Percentiles rank a stretch among this genome's conserved stretches.
These are phyloP conservation scores for Polypedilum pembai DNA, from an alignment of 1,140 invertebrate genomes.

Conservation along the genomic window DNA sequence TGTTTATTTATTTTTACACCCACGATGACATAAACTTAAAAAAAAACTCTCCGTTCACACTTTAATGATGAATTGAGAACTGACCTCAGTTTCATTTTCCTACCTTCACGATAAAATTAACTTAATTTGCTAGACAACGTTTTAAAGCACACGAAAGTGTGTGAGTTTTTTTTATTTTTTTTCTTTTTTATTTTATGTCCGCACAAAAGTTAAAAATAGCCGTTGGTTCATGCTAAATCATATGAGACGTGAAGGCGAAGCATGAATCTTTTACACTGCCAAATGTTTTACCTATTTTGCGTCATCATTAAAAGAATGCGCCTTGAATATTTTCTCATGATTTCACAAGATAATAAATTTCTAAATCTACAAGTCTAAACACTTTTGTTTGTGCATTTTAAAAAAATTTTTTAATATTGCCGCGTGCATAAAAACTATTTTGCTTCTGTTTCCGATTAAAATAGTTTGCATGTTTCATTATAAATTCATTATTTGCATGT, in stretches of 20 bases:
- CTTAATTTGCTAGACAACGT: neutral
- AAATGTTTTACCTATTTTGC: neutral
- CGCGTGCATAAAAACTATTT: neutral
- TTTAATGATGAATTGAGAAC: neutral
- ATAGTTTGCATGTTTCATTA: too few relatives aligned
- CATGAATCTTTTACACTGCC: too few relatives aligned
- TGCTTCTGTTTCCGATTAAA: too few relatives aligned
- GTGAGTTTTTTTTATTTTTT: neutral
- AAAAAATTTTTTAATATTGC: neutral
- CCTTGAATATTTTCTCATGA: neutral
- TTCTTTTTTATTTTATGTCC: neutral
- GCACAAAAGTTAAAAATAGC: neutral
- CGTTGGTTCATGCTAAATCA: neutral
- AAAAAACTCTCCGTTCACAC: too few relatives aligned
- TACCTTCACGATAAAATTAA: neutral
- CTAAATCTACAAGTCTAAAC: too few relatives aligned
- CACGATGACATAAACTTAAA: neutral
- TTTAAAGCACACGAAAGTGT: neutral
- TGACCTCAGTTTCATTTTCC: neutral
- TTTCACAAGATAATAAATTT: neutral
- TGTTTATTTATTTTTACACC: neutral
- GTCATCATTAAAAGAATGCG: slow-evolving; percentile 10
- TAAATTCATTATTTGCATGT: too few relatives aligned
- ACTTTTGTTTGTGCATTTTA: too few relatives aligned
- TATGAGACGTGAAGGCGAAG: neutral